Percentiles rank a stretch among this genome's conserved stretches.
Conservation (phyloP, 2,888 invertebrate species). For the Adelphocoris suturalis region DNA sequence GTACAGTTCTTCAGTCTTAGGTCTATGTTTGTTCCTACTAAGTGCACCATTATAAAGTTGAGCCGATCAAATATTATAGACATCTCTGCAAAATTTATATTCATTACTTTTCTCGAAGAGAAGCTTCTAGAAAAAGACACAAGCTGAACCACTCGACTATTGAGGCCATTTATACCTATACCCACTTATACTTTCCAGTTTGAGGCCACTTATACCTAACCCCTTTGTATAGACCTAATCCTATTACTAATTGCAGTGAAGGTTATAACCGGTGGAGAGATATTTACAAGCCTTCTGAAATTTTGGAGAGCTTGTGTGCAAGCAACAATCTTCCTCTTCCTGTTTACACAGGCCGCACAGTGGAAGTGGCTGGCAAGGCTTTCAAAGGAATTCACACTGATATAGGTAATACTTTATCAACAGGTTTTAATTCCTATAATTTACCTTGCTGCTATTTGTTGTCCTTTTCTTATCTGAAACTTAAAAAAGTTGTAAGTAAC, state of each 20-base stretch:
- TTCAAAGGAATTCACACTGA: conserved; percentile 37
- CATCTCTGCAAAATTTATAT: no score
- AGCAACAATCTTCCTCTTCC: conserved; percentile 84
- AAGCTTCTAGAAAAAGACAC: no score
- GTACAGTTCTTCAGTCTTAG: no score
- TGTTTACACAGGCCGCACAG: conserved; percentile 78
- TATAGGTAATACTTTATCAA: background rate
- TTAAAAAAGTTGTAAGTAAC: background rate
- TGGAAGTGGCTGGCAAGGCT: conserved; percentile 33
- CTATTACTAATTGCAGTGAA: conserved; percentile 75
- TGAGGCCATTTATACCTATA: no score
- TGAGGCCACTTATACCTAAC: no score
- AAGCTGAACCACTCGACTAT: no score
- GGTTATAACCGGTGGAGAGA: conserved; percentile 91
- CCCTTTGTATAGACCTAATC: no score
- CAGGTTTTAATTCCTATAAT: background rate
- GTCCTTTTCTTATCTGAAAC: background rate
- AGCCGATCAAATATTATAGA: no score
- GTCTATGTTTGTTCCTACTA: no score
- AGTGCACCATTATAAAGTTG: no score
- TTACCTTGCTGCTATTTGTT: background rate
- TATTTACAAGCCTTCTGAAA: conserved; percentile 84
- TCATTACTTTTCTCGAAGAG: no score
- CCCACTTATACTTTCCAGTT: no score
- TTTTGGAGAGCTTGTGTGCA: conserved; percentile 86